phyloP scores from a whole-genome alignment of 2,113 vertebrate genomes.

The Pelvicachromis taeniatus region DNA sequence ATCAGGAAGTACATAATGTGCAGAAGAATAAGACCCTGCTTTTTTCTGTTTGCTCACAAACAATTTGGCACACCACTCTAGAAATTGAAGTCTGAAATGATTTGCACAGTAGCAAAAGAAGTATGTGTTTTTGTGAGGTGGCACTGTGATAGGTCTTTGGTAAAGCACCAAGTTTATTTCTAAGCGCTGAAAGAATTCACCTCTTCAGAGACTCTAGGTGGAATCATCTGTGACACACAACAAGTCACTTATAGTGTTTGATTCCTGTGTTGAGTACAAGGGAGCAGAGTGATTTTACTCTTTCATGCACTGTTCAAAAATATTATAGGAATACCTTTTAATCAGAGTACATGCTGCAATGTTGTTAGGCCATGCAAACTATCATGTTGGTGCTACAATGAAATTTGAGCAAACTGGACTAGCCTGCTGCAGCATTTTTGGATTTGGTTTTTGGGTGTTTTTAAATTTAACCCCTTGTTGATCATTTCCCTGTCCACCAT shows the following conservation, averaged over 20 bases:
- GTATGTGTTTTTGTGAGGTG: constrained; percentile 2
- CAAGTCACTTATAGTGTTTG: not conserved
- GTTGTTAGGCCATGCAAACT: not conserved
- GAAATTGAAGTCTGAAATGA: not conserved
- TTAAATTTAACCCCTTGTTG: not conserved
- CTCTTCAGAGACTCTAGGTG: not conserved
- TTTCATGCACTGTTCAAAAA: not conserved
- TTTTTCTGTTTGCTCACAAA: not conserved
- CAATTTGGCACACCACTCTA: not conserved
- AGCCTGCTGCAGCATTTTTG: not conserved
- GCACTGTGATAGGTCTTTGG: not conserved
- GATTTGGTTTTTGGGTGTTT: not conserved
- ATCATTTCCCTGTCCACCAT: not conserved
- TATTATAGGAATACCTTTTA: not conserved
- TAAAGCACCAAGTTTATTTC: not conserved
- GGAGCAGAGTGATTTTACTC: not conserved
- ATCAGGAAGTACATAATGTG: constrained; percentile 3
- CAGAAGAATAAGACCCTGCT: constrained; percentile 1
- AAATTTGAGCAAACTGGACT: not conserved
- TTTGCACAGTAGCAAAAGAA: not conserved
- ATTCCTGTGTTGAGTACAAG: not conserved
- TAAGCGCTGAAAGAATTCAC: not conserved
- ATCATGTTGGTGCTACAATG: not conserved
- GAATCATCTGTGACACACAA: not conserved
- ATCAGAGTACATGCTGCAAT: not conserved